Base-by-base conservation (phyloP, 2,888 invertebrate genomes). In the Exephanes ischioxanthus region DNA sequence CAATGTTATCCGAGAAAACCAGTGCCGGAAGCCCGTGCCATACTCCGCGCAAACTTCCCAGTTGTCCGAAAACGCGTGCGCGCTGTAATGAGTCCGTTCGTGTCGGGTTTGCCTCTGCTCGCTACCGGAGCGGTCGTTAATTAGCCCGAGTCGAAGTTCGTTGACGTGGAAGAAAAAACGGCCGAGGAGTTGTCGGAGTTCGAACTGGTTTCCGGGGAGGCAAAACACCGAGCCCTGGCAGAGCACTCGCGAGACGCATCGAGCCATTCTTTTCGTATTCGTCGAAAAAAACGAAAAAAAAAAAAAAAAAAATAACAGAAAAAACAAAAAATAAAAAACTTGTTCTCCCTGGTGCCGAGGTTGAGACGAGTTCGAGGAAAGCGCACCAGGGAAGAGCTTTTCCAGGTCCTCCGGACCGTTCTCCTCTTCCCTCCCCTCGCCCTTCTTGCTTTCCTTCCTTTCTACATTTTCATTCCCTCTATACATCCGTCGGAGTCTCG, bases 81-180 rank as follows among this genome's bases (percentile, higher is more conserved):
- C 67, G 19, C 58, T 63, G 26, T 71, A 75, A 82, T 51, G 78
- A 79, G 45, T 70, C 53, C 11, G 37, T 37, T 26, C 41, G 41
- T 77, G 53, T 78, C 41, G 72, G 61, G 55, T 37, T 71, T 66
- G 58, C 19, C 5, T 63, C 41, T 66, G 14, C 33, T 30, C 51
- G 76, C 61, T 53, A n/a, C 26, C 68, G 41, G 76, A 33, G 72
- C 63, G 68, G 66, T 83, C 85, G 79, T 83, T 85, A 85, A 85
- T 85, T 85, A 85, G 82, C 76, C 61, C 61, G 67, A 82, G 85
- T 79, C 85, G 16, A 85, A 85, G 79, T 83, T 85, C 53, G 83
- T 51, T 48, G 79, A 71, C 72, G 78, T 75, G 80, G 45, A 84
- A 84, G 0, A 84, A 84, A 45, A 45, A 45, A 14, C 45, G 63